Evolutionary conservation across 1,140 invertebrate species (phyloP), one percentile per base, ranked within the genome.

Genomic region (Epicauta chinensis): DNA sequence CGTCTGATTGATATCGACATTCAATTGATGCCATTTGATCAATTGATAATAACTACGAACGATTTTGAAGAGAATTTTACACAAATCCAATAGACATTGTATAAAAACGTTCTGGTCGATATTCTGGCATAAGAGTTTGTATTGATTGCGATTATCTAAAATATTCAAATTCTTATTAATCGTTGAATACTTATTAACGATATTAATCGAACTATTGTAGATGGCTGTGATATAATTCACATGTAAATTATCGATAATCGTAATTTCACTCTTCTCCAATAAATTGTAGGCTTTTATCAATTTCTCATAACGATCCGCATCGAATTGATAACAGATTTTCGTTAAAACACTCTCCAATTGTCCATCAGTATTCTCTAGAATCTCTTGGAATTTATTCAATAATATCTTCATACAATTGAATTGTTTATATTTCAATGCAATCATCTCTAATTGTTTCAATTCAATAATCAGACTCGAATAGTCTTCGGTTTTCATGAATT

Each of bases 171-270:
- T 30, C 38, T 67, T 63, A 1, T 53, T 34, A 15, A 58, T 59
- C 3, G 51, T 51, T 6, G 84, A 79, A 69, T 88, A 91, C 0
- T 79, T 79, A 48, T 86, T 79, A 0, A 94, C 76, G 5, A 88
- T 81, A 23, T 80, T 81, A 36, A 93, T 85, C 0, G 93, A 87
- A 9, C 84, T 86, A 61, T 91, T 93, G 60, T 97, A 93, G 42
- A 98, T 89, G 0, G 91, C 88, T 39, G 90, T 94, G 0, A 91
- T 89, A 69, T 94, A 95, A 71, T 98, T 93, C 82, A 98, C 95
- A 54, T 91, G 85, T 17, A 97, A 68, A 68, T 97, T 92, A 73
- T 98, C 93, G 78, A 97, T 90, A 0, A 93, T 89, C 9, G 64
- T 61, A 3, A 85, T 86, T 70, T 95, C 81, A 0, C 84, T 90